Conservation (phyloP, 2,888 invertebrate genomes). For the Micoletzkya japonica region DNA sequence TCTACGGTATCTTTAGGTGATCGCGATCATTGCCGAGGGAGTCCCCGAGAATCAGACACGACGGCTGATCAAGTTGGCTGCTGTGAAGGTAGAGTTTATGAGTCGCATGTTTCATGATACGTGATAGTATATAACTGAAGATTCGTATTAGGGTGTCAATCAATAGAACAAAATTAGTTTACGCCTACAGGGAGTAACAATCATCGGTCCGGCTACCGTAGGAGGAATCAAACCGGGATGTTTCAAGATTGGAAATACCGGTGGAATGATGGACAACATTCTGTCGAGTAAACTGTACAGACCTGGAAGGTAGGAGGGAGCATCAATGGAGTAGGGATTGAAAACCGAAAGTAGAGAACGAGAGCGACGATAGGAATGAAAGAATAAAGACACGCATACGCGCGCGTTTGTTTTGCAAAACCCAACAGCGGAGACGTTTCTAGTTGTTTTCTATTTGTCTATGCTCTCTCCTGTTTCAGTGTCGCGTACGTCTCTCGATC, state of each 20-base stretch:
- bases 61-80: constrained; percentile 74
- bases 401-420: no score
- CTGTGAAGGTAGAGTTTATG: constrained; percentile 11
- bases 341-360: no score
- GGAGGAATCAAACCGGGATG: constrained; percentile 98
- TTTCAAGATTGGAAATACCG: constrained; percentile 95
- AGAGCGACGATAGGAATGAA: no score
- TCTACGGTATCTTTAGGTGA: constrained; percentile 74
- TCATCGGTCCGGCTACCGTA: constrained; percentile 77
- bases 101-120: neutral
- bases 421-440: no score
- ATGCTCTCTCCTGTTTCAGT: constrained; percentile 70
- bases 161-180: constrained; percentile 3
- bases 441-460: no score
- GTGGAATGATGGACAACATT: constrained; percentile 99
- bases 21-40: constrained; percentile 98
- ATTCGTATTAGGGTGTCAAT: constrained; percentile 9
- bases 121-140: constrained; percentile 1
- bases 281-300: constrained; percentile 93
- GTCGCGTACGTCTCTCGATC: constrained; percentile 97
- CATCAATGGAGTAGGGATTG: neutral
- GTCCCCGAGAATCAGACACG: constrained; percentile 98
- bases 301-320: constrained; percentile 74
- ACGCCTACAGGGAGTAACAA: constrained; percentile 73
- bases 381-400: no score